Conservation (phyloP, 1,140 invertebrate genomes). For the Solenopsis invicta region DNA sequence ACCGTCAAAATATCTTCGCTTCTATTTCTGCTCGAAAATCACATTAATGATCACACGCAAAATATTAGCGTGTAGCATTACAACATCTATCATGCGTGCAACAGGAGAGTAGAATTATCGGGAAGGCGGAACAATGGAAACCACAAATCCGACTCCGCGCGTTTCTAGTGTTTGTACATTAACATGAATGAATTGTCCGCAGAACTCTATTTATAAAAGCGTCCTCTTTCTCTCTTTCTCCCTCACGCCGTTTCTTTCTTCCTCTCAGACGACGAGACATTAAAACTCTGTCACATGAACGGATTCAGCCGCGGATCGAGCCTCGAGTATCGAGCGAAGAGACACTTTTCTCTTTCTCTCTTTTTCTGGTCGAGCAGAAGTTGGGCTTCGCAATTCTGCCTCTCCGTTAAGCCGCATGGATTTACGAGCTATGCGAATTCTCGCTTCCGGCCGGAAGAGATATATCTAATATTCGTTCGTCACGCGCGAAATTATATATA, state of each 20-base stretch:
- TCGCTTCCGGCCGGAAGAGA: neutral
- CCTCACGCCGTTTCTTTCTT: slow-evolving; percentile 16
- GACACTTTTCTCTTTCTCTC: neutral
- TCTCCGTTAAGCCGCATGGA: neutral
- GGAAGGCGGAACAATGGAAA: slow-evolving; percentile 48
- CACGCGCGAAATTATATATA: neutral
- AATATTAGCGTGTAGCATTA: neutral
- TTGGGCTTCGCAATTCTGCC: slow-evolving; percentile 21
- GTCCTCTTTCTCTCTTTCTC: neutral
- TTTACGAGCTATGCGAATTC: neutral
- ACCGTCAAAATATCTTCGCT: neutral
- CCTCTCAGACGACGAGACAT: slow-evolving; percentile 15
- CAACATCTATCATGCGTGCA: neutral
- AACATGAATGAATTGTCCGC: slow-evolving; percentile 32
- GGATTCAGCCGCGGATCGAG: slow-evolving; percentile 12
- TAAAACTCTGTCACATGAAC: slow-evolving; percentile 42
- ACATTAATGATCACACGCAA: neutral
- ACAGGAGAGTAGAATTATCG: slow-evolving; percentile 32
- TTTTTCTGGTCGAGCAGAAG: neutral
- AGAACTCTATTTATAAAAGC: slow-evolving; percentile 48
- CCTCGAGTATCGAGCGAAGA: slow-evolving; percentile 53
- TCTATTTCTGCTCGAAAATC: neutral
- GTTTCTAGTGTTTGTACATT: slow-evolving; percentile 17
- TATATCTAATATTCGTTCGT: slow-evolving; percentile 26
- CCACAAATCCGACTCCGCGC: slow-evolving; percentile 37